Conservation (phyloP, 2,113 vertebrate genomes). For the Gavialis gangeticus region DNA sequence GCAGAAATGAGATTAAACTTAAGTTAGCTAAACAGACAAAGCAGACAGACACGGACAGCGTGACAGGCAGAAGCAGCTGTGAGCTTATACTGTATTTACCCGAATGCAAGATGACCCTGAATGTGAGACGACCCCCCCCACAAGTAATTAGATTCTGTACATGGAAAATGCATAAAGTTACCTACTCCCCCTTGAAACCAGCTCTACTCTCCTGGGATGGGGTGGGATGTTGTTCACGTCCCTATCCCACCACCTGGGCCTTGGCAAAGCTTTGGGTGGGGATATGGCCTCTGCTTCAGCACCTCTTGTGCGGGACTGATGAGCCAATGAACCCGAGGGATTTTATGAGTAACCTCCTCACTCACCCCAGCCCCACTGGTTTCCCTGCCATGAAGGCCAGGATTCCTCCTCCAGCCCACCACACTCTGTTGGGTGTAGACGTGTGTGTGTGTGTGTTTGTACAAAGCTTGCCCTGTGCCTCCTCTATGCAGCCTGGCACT, state of each 20-base stretch:
- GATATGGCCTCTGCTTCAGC: fast-evolving
- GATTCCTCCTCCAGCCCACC: background rate
- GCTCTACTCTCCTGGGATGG: background rate
- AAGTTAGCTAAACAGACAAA: too few species aligned
- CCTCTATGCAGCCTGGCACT: background rate
- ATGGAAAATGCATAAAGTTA: too few species aligned
- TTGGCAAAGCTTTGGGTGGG: background rate
- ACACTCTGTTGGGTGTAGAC: background rate
- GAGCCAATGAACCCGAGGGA: background rate
- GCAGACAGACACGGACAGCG: background rate
- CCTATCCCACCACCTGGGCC: background rate
- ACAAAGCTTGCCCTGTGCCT: background rate
- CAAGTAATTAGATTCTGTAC: too few species aligned
- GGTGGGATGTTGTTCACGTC: background rate
- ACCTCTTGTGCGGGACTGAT: background rate
- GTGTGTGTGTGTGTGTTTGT: background rate
- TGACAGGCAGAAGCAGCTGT: background rate
- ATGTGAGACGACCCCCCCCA: too few species aligned
- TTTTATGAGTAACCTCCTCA: background rate
- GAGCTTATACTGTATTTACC: background rate
- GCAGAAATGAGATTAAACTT: background rate
- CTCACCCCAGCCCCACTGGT: background rate
- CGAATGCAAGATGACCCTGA: too few species aligned
- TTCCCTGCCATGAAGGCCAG: background rate
- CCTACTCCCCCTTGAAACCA: background rate